These are phyloP conservation scores for Mustela nigripes DNA, from an alignment of 2,113 vertebrate genomes.

Conservation along the genomic window DNA sequence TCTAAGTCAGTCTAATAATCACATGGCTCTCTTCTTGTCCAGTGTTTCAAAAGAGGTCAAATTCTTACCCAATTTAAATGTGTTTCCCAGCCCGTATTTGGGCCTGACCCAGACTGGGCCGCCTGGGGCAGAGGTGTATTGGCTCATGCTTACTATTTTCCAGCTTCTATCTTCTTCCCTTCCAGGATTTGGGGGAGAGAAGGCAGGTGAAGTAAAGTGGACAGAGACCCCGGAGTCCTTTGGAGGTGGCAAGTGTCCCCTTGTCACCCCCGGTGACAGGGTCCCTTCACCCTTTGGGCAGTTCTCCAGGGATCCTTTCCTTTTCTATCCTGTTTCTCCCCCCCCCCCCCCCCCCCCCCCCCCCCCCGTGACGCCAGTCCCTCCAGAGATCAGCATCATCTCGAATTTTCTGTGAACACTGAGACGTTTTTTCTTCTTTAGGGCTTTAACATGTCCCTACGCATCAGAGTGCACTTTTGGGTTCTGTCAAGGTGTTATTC, in stretches of 20 bases:
- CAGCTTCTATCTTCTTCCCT: not conserved
- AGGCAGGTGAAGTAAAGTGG: not conserved
- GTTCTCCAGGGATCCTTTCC: not conserved
- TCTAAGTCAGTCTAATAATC: not conserved
- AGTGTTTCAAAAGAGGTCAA: not conserved
- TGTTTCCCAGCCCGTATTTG: not conserved
- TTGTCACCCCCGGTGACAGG: not conserved
- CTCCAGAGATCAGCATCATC: not conserved
- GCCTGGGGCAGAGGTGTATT: not conserved
- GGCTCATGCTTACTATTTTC: not conserved
- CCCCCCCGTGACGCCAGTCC: not conserved
- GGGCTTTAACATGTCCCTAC: not conserved
- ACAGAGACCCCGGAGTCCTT: not conserved
- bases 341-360: fast-evolving
- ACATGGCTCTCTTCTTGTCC: not conserved
- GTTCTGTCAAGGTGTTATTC: not conserved
- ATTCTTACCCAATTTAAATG: not conserved
- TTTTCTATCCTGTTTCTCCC: not conserved
- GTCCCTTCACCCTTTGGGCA: not conserved
- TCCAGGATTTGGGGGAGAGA: not conserved
- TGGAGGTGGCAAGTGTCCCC: not conserved
- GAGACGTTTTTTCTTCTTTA: not conserved
- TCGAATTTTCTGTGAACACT: not conserved
- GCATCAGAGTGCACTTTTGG: not conserved
- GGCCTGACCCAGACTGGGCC: not conserved